Percentiles rank a stretch among this genome's conserved stretches.
These are phyloP conservation scores for Scaeva pyrastri DNA, from an alignment of 2,888 invertebrate genomes.

Conservation along the genomic window DNA sequence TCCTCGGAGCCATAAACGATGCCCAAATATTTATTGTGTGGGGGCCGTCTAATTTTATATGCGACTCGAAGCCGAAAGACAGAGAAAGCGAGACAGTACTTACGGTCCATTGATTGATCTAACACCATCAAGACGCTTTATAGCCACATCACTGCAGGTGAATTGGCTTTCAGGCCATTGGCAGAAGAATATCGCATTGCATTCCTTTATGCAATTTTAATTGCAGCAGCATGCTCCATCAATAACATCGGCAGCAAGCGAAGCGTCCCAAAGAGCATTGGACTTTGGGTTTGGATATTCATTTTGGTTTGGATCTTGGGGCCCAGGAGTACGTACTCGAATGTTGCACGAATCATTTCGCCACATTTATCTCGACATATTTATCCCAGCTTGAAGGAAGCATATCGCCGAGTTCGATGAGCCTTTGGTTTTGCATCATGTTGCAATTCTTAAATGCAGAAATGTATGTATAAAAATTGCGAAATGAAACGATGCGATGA, in stretches of 20 bases:
- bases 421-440: constrained; percentile 59
- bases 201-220: constrained; percentile 66
- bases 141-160: constrained; percentile 68
- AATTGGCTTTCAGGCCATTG: constrained; percentile 52
- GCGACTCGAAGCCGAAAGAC: not conserved
- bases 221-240: constrained; percentile 70
- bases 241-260: constrained; percentile 30
- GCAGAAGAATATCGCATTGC: constrained; percentile 44
- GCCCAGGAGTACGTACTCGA: constrained; percentile 23
- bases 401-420: constrained; percentile 45
- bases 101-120: constrained; percentile 62
- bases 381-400: constrained; percentile 16
- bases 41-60: constrained; percentile 37
- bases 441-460: constrained; percentile 8
- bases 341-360: constrained; percentile 58
- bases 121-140: constrained; percentile 31
- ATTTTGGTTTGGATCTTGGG: constrained; percentile 24
- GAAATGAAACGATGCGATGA: not conserved
- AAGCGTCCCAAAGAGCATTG: constrained; percentile 24
- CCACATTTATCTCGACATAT: constrained; percentile 62
- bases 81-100: constrained; percentile 9
- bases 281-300: not conserved
- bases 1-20: constrained; percentile 67
- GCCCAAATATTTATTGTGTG: constrained; percentile 72
- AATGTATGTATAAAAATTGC: not conserved